Evolutionary conservation across 2,797 vertebrate genomes (phyloP), one percentile per base, ranked within the genome.

Genomic region (Phoxinus dragarum): DNA sequence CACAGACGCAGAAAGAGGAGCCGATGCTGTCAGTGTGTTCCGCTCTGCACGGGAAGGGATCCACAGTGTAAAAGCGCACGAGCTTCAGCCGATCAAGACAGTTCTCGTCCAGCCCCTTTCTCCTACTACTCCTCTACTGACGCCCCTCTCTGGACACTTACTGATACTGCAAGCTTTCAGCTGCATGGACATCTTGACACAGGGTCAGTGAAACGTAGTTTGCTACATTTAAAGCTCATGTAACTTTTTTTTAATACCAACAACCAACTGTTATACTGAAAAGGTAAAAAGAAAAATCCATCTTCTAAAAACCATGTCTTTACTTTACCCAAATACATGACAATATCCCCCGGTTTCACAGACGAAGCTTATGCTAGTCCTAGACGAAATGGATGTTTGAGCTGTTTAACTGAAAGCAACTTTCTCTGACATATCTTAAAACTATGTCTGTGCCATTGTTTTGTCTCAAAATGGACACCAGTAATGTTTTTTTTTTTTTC

Each of bases 61-160:
- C 75, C 89, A 75, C 89, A 38, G 61, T 40, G 85, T 84, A 73
- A 64, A 84, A 47, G 59, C 82, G 80, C 84, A 38, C 40, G 66
- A 89, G 84, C 90, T 86, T 92, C 87, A 81, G 84, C 88, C 44
- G 90, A 90, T 86, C 86, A 94, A 31, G 21, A 44, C 42, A 86
- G 87, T 71, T 89, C 89, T 54, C 40, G 88, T 88, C 93, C 93
- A 84, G 66, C 91, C 93, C 90, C 75, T 87, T 88, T 73, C 42
- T 38, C 67, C 83, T 89, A 89, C 86, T 90, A 89, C 92, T 76
- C 82, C 87, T 86, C 52, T 47, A 69, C 81, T 42, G 67, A 75
- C 66, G 91, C 92, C 94, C 76, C 82, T 93, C 27, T 71, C 89
- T 84, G 94, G 92, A 1, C 19, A 31, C 89, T 17, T 75, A 21